Conservation (phyloP, 2,113 vertebrate genomes). For the Plecturocebus donacophilus region DNA sequence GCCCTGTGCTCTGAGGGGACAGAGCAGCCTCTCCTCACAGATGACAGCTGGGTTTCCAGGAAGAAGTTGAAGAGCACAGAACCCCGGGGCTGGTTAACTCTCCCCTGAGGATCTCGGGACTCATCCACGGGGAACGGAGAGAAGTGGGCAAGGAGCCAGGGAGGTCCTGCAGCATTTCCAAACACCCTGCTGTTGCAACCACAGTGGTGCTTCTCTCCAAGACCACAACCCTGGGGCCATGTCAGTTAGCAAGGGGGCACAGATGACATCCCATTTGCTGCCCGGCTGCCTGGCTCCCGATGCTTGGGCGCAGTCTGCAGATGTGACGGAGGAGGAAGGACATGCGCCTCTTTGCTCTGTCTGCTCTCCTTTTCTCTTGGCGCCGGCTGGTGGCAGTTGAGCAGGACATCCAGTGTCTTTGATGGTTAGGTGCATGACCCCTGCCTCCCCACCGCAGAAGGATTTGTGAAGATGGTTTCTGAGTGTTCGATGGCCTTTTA, state of each 20-base stretch:
- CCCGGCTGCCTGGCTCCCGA: not conserved
- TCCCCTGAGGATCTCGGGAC: not conserved
- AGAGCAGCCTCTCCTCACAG: not conserved
- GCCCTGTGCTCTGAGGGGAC: not conserved
- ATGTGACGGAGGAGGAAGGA: rapidly evolving
- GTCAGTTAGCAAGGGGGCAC: rapidly evolving
- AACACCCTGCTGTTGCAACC: rapidly evolving
- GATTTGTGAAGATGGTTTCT: not conserved
- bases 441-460: not conserved
- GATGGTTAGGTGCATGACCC: too few relatives aligned
- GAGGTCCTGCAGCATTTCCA: not conserved
- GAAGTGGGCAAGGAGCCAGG: not conserved
- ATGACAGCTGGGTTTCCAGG: not conserved
- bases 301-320: rapidly evolving
- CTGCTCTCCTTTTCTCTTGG: too few relatives aligned
- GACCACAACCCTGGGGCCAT: rapidly evolving
- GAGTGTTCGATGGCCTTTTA: not conserved
- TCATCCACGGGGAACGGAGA: rapidly evolving
- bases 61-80: not conserved
- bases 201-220: not conserved
- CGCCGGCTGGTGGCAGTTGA: rapidly evolving
- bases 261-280: rapidly evolving
- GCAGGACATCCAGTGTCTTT: not conserved
- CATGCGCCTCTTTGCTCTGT: rapidly evolving
- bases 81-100: not conserved